A percentile compares a stretch with the other conserved stretches of the same genome.
Evolutionary conservation across 2,888 invertebrate species (phyloP).

Genomic region (Steromphala cineraria): DNA sequence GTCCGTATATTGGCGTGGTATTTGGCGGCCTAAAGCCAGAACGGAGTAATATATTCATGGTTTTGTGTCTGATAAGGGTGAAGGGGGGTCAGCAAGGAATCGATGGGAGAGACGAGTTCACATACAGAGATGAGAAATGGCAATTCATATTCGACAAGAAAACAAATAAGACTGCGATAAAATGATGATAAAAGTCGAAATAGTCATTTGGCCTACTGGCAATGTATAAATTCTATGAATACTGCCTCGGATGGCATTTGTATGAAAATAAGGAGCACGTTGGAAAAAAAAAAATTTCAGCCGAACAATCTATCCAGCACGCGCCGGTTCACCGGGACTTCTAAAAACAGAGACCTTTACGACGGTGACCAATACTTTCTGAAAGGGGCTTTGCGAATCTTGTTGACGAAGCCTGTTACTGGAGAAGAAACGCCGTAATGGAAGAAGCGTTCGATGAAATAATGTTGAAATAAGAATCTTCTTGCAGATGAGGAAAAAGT

Average conservation of each 20-base stretch:
- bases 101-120: not conserved
- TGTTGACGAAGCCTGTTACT: not conserved
- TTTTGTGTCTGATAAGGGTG: not conserved
- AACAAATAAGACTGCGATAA: not conserved
- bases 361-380: not conserved
- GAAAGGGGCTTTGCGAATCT: not conserved
- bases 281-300: not conserved
- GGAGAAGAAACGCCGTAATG: too few species aligned
- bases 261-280: not conserved
- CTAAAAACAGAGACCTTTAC: not conserved
- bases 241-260: not conserved
- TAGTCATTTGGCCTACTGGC: not conserved
- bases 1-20: not conserved
- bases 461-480: too few species aligned
- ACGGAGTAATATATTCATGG: not conserved
- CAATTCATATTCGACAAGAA: not conserved
- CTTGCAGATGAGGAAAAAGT: not conserved
- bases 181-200: not conserved
- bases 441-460: too few species aligned
- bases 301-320: not conserved
- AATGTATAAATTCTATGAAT: not conserved
- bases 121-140: not conserved
- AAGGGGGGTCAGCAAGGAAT: not conserved
- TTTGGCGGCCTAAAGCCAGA: not conserved
- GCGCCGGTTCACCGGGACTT: not conserved